Conservation (phyloP, 2,888 invertebrate species). For the Gerris lacustris region DNA sequence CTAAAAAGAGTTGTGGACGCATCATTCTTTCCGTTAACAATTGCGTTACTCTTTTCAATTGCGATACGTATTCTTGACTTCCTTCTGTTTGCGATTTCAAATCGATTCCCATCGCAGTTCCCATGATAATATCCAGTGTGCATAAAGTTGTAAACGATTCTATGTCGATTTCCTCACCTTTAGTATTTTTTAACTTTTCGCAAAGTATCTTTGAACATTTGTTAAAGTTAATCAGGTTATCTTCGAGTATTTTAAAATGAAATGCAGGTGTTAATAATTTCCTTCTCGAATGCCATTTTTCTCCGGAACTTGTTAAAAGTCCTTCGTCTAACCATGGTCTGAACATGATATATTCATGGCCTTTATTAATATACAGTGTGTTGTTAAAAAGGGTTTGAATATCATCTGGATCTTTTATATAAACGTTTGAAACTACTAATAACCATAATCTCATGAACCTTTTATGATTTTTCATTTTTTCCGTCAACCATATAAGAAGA, state of each 20-base stretch:
- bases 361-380: not conserved
- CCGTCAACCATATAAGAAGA: not conserved
- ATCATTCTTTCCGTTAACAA: not conserved
- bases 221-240: conserved; percentile 17
- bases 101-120: not conserved
- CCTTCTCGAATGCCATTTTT: conserved; percentile 20
- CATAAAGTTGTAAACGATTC: not conserved
- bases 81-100: not conserved
- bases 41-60: not conserved
- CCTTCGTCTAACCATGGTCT: conserved; percentile 1
- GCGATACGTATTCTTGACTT: not conserved
- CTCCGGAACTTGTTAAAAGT: conserved; percentile 7
- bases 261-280: conserved; percentile 20
- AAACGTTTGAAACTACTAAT: not conserved
- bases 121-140: conserved; percentile 6
- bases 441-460: not conserved
- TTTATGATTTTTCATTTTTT: not conserved
- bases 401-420: not conserved
- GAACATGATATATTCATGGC: not conserved
- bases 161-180: not conserved
- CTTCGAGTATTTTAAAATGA: conserved; percentile 20
- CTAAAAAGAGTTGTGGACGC: not conserved
- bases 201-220: conserved; percentile 10
- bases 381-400: not conserved
- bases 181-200: not conserved